Conservation (phyloP, 1,140 invertebrate species). For the Diploscapter pachys region DNA sequence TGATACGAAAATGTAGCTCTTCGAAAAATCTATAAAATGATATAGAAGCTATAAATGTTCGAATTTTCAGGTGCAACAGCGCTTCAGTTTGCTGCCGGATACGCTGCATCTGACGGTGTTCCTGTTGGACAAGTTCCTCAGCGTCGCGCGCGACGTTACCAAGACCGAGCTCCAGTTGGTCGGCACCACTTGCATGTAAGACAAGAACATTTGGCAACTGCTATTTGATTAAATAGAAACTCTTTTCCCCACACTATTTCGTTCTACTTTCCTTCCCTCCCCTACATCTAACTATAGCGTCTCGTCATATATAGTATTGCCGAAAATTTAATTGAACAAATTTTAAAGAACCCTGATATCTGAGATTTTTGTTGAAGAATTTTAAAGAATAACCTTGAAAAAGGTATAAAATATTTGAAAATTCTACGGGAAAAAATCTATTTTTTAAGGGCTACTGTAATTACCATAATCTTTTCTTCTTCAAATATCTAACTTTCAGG, state of each 20-base stretch:
- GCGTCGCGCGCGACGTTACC: not conserved
- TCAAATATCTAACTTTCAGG: constrained; percentile 5
- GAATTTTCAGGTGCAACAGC: constrained; percentile 26
- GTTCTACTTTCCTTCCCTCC: too few species aligned
- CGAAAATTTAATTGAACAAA: too few species aligned
- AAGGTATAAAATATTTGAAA: not conserved
- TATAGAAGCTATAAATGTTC: not conserved
- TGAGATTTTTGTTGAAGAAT: not conserved
- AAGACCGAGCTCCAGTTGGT: constrained; percentile 32
- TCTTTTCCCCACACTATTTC: too few species aligned
- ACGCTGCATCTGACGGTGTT: constrained; percentile 33
- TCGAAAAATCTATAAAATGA: not conserved
- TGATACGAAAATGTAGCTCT: not conserved
- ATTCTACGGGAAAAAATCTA: not conserved
- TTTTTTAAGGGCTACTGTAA: not conserved
- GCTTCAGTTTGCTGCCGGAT: constrained; percentile 31
- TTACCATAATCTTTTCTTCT: not conserved
- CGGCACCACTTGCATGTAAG: constrained; percentile 26
- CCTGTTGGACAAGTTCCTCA: constrained; percentile 19
- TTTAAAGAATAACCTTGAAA: not conserved
- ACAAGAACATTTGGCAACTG: too few species aligned
- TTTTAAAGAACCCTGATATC: not conserved
- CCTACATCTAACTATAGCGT: too few species aligned
- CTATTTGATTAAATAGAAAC: too few species aligned
- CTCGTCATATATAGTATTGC: too few species aligned